Base-by-base conservation (phyloP, 2,888 invertebrate genomes). In the Cryptosula pallasiana region DNA sequence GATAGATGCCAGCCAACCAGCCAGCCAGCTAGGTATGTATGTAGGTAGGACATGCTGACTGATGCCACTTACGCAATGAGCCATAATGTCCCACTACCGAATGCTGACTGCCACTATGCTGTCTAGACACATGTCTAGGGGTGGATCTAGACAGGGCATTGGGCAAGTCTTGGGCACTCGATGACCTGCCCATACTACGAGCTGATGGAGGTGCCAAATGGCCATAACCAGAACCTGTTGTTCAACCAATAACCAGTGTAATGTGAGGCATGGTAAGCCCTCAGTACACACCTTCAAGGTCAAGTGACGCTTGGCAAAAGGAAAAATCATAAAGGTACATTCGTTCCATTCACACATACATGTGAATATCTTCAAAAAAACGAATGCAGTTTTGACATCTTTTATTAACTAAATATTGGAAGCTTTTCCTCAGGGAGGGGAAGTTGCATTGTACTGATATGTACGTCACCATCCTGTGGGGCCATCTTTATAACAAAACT, bases 111-210 rank as follows among this genome's bases (percentile, higher is more conserved):
- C 32, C 63, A 25, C 29, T 32, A 25, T 25, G 63, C 32, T 27
- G 27, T 13, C 27, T 63, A 13, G 63, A 34, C 63, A 63, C 32
- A n/a, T 9, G 20, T 34, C 63, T 63, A 63, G 63, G 63, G 5
- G 32, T 13, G 13, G 63, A 16, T 32, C n/a, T 63, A 34, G 63
- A 63, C 32, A 63, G 25, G 2, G n/a, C n/a, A 34, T 63, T 27
- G 29, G 63, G 63, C 63, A 63, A n/a, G 34, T 63, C 63, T 25
- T 63, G 63, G 63, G 63, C 32, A 32, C 63, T 63, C 5, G 63
- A 63, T 9, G 63, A 63, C 9, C 63, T 27, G 9, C 63, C 32
- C 63, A 63, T 63, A 63, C 32, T 63, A 63, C 63, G 63, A 27
- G 2, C 9, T 29, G 63, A 32, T 13, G 57, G 57, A 13, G 63